Conservation (phyloP, 2,797 vertebrate genomes). For the Lagodon rhomboides region DNA sequence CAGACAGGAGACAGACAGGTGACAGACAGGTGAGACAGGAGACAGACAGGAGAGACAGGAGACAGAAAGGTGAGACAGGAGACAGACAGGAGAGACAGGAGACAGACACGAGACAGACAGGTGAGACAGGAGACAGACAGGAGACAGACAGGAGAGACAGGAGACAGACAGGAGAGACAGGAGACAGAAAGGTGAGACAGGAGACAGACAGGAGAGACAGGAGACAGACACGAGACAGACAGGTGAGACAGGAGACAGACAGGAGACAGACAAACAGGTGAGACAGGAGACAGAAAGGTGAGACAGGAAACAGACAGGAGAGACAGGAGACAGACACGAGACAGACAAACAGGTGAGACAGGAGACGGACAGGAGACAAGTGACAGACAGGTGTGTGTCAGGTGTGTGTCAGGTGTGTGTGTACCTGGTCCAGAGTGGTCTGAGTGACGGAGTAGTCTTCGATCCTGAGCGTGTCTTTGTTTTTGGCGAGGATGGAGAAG, state of each 20-base stretch:
- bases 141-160: too few relatives aligned
- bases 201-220: background rate
- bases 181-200: too few relatives aligned
- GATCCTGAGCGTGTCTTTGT: conserved; percentile 92
- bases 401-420: background rate
- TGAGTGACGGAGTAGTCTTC: conserved; percentile 99
- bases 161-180: too few relatives aligned
- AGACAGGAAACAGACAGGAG: too few relatives aligned
- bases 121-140: background rate
- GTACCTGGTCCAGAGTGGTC: conserved; percentile 98
- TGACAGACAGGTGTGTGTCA: too few relatives aligned
- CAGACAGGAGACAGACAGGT: too few relatives aligned
- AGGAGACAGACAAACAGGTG: background rate
- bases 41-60: too few relatives aligned
- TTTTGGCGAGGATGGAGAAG: conserved; percentile 94
- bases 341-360: background rate
- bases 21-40: background rate
- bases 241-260: too few relatives aligned
- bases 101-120: background rate
- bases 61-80: too few relatives aligned
- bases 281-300: background rate
- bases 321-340: too few relatives aligned
- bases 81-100: too few relatives aligned
- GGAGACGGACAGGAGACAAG: background rate
- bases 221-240: background rate